Conservation (phyloP, 2,797 vertebrate species). For the Sebastes taczanowskii region DNA sequence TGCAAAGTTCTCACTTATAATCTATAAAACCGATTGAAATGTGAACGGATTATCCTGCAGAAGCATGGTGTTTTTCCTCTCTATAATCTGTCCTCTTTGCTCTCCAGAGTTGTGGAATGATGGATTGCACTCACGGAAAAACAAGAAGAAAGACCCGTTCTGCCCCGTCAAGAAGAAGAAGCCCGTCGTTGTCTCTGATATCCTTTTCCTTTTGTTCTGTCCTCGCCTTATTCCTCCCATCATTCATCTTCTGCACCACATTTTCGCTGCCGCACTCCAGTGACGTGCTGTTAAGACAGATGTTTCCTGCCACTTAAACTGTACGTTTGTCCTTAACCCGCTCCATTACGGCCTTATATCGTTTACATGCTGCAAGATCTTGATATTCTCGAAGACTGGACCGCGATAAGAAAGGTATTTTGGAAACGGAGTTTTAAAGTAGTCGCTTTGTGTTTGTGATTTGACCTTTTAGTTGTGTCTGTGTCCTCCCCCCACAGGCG, state of each 20-base stretch:
- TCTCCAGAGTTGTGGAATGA: constrained; percentile 96
- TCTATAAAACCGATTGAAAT: background rate
- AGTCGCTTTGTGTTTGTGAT: background rate
- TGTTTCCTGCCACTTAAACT: background rate
- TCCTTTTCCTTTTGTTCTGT: constrained; percentile 81
- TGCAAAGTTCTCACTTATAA: background rate
- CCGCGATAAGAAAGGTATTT: constrained; percentile 95
- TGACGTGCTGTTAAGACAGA: background rate
- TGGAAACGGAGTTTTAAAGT: background rate
- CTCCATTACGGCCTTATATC: constrained; percentile 91
- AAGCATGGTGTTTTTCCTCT: background rate
- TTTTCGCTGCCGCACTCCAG: background rate
- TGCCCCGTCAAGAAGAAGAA: constrained; percentile 98
- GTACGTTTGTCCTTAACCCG: constrained; percentile 81
- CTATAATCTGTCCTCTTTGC: constrained; percentile 2
- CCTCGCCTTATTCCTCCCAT: background rate
- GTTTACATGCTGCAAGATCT: constrained; percentile 99
- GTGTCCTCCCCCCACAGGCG: constrained; percentile 81
- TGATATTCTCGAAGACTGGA: constrained; percentile 99
- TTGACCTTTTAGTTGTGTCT: constrained; percentile 38
- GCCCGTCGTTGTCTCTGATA: constrained; percentile 98
- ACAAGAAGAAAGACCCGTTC: constrained; percentile 96
- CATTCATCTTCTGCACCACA: background rate
- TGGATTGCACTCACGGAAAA: constrained; percentile 95
- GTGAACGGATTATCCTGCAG: background rate